phyloP scores from a whole-genome alignment of 2,888 invertebrate species.

The Pterostichus niger region DNA sequence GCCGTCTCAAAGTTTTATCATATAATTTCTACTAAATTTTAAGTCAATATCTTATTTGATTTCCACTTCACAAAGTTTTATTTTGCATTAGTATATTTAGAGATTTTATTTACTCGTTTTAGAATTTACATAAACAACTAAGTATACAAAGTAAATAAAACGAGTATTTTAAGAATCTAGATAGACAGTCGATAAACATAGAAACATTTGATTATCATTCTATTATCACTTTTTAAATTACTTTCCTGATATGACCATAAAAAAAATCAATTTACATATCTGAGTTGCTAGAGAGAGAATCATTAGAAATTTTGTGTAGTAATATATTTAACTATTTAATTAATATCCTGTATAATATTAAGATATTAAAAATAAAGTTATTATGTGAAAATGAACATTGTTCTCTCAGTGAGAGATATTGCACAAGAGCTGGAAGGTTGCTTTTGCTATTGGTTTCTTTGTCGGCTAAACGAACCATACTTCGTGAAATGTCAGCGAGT shows the following conservation, averaged over 20 bases:
- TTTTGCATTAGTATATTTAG: slow-evolving; percentile 39
- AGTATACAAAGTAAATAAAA: slow-evolving; percentile 38
- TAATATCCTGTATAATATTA: no score
- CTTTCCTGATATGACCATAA: slow-evolving; percentile 23
- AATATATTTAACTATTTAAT: no score
- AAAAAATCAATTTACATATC: not conserved
- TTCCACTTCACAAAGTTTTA: slow-evolving; percentile 11
- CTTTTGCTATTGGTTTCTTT: no score
- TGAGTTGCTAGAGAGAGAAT: no score
- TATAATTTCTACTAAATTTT: slow-evolving; percentile 1
- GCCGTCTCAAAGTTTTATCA: not conserved
- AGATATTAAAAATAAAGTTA: no score
- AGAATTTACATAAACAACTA: slow-evolving; percentile 15
- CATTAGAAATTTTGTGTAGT: no score
- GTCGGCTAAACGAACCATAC: no score
- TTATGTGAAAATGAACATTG: no score
- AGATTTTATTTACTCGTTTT: slow-evolving; percentile 29
- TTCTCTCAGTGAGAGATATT: no score
- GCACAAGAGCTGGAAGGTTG: no score
- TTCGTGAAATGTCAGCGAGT: slow-evolving; percentile 19
- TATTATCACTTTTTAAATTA: slow-evolving; percentile 35
- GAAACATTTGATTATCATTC: slow-evolving; percentile 43
- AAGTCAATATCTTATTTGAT: slow-evolving; percentile 12
- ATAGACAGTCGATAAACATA: slow-evolving; percentile 30
- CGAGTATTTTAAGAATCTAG: slow-evolving; percentile 30